Conservation (phyloP, 1,140 invertebrate genomes). For the Drosophila ambigua region DNA sequence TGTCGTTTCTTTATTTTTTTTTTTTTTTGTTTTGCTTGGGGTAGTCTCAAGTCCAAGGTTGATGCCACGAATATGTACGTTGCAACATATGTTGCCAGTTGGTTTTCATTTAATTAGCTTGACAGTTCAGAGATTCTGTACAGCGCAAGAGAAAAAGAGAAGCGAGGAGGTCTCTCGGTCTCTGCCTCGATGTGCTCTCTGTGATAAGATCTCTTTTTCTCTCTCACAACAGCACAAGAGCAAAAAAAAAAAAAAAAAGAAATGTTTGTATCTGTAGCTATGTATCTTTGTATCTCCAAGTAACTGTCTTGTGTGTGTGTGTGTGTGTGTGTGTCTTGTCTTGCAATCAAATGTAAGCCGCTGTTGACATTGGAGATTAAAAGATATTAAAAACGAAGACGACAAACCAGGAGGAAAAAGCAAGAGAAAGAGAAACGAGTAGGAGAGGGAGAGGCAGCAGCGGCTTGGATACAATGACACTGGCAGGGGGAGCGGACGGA, state of each 20-base stretch:
- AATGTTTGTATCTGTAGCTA: constrained; percentile 21
- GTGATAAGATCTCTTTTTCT: constrained; percentile 63
- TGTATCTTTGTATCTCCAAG: constrained; percentile 26
- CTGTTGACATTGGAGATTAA: constrained; percentile 82
- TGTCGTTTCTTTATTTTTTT: constrained; percentile 2
- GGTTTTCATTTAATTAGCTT: constrained; percentile 78
- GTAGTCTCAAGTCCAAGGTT: constrained; percentile 49
- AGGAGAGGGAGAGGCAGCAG: constrained; percentile 5
- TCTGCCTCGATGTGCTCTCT: constrained; percentile 28
- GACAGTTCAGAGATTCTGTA: constrained; percentile 50
- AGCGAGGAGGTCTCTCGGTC: constrained; percentile 4
- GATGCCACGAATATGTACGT: constrained; percentile 1
- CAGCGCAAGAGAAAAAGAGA: constrained; percentile 18
- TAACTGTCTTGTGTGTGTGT: constrained; percentile 38
- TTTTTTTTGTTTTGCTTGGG: constrained; percentile 12
- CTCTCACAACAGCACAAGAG: background rate
- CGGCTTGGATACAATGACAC: constrained; percentile 65
- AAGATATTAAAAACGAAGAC: constrained; percentile 82
- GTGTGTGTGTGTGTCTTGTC: constrained; percentile 59
- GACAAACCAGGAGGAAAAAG: constrained; percentile 56
- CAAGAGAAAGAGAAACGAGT: constrained; percentile 23
- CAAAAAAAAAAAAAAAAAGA: constrained; percentile 43
- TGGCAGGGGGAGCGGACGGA: constrained; percentile 9
- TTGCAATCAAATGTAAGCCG: constrained; percentile 82
- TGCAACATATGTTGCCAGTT: constrained; percentile 79